Conservation (phyloP, 2,797 vertebrate species). For the Chrysocyon brachyurus region DNA sequence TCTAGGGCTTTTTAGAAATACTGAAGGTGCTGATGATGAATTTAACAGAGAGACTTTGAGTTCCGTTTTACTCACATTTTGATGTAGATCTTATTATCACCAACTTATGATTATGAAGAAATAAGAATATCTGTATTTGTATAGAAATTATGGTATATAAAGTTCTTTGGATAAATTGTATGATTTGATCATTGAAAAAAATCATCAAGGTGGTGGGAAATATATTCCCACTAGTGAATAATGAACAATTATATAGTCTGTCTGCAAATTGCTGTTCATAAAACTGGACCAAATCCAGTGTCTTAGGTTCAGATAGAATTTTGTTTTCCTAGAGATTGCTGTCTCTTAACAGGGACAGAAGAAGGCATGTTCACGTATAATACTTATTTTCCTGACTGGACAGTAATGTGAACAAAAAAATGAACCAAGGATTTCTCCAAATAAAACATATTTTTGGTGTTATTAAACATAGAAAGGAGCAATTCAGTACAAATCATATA, state of each 20-base stretch:
- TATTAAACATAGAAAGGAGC: background rate
- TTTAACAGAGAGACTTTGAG: background rate
- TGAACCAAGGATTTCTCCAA: background rate
- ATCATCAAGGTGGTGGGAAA: background rate
- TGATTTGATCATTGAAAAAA: conserved; percentile 36
- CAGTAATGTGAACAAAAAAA: conserved; percentile 17
- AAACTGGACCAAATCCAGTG: background rate
- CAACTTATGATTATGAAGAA: background rate
- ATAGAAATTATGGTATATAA: background rate
- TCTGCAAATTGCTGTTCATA: background rate
- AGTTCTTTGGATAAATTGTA: background rate
- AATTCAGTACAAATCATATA: background rate
- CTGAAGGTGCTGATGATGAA: background rate
- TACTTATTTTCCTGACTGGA: background rate
- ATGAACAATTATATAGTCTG: background rate
- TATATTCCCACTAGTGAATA: background rate
- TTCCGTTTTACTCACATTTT: background rate
- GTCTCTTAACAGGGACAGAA: background rate
- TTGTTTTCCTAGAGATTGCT: background rate
- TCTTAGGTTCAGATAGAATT: background rate
- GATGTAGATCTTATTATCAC: background rate
- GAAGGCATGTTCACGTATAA: background rate
- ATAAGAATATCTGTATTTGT: background rate
- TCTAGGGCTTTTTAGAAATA: background rate
- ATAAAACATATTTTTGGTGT: background rate